Conservation (phyloP, 2,888 invertebrate species). For the Cantharis lateralis region DNA sequence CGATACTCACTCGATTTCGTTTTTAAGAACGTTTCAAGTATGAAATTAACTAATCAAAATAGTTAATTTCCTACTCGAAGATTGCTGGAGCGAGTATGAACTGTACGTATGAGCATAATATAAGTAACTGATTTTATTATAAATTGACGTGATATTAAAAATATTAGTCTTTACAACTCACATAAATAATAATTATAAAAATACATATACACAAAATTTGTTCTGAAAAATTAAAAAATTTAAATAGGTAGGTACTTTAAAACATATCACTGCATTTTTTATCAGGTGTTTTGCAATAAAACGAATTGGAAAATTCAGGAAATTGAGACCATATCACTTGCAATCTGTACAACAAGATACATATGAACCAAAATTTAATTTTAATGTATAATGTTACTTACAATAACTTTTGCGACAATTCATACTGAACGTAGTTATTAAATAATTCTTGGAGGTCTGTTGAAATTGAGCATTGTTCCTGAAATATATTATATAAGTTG, state of each 20-base stretch:
- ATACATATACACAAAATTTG: neutral
- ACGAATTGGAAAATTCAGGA: conserved; percentile 44
- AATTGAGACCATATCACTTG: conserved; percentile 47
- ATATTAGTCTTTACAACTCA: neutral
- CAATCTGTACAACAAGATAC: conserved; percentile 46
- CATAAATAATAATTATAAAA: neutral
- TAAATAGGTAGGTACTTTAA: conserved; percentile 16
- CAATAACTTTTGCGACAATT: conserved; percentile 51
- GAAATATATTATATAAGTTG: conserved; percentile 37
- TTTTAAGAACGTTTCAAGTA: too few species aligned
- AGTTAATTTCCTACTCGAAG: too few species aligned
- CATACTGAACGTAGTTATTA: conserved; percentile 51
- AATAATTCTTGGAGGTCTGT: conserved; percentile 51
- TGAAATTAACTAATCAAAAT: too few species aligned
- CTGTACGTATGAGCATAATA: too few species aligned
- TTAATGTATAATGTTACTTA: conserved; percentile 42
- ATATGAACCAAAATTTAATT: conserved; percentile 9
- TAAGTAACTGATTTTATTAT: neutral
- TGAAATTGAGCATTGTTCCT: conserved; percentile 53
- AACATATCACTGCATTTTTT: conserved; percentile 41
- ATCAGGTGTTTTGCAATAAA: conserved; percentile 39
- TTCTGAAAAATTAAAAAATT: neutral
- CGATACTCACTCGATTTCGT: too few species aligned
- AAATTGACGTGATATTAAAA: neutral
- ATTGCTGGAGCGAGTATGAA: too few species aligned